Evolutionary conservation across 2,113 vertebrate species (phyloP).

Genomic region (Thryonomys swinderianus): DNA sequence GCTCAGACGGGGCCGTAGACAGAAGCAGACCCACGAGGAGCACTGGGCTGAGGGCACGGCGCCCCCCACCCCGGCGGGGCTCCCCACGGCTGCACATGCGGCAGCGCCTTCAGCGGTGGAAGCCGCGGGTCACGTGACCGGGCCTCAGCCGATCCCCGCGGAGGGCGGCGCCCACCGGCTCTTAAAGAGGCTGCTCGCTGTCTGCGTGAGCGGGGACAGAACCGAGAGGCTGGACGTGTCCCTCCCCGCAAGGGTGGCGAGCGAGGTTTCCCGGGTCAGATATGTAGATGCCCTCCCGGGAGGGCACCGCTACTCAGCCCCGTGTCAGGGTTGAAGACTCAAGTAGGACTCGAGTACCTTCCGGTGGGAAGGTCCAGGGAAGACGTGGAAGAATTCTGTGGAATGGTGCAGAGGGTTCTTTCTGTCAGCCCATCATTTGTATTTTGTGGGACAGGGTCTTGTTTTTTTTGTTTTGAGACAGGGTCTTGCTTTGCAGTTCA

Average conservation of each 20-base stretch:
- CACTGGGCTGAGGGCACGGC: background rate
- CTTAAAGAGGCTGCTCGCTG: conserved; percentile 66
- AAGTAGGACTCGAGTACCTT: background rate
- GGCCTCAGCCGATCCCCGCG: conserved; percentile 45
- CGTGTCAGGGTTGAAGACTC: background rate
- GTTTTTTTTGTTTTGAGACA: background rate
- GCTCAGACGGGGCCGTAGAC: background rate
- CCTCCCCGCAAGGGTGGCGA: background rate
- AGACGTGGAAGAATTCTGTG: background rate
- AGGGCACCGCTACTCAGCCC: background rate
- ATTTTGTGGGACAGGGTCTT: background rate
- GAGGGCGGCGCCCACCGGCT: conserved; percentile 26
- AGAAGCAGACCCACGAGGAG: conserved; percentile 63
- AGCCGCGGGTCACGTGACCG: conserved; percentile 66
- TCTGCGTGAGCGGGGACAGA: background rate
- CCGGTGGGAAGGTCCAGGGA: background rate
- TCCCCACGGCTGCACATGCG: background rate
- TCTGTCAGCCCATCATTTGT: background rate
- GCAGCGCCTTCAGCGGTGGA: background rate
- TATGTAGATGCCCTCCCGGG: background rate
- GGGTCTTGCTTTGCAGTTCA: no score
- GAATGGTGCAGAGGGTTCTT: background rate
- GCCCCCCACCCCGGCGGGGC: background rate
- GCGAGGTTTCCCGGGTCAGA: background rate
- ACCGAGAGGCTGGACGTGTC: background rate